phyloP scores from a whole-genome alignment of 2,888 invertebrate species.

The Erebia ligea region DNA sequence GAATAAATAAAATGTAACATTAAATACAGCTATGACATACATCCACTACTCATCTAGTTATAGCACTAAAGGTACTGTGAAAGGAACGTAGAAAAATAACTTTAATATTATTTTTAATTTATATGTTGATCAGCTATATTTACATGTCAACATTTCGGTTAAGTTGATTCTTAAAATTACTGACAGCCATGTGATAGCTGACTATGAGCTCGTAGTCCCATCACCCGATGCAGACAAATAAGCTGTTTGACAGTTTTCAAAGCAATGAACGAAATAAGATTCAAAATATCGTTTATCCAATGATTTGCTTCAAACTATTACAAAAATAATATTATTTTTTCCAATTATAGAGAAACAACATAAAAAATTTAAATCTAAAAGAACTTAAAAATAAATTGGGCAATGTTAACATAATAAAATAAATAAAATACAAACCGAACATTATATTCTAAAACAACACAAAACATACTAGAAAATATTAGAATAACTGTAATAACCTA shows the following conservation, averaged over 20 bases:
- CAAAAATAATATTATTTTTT: background rate
- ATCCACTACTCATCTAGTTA: conserved; percentile 45
- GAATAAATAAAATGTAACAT: conserved; percentile 49
- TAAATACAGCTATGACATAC: conserved; percentile 47
- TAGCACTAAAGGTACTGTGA: conserved; percentile 64
- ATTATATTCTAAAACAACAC: background rate
- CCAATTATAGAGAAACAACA: background rate
- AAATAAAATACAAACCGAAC: background rate
- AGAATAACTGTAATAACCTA: background rate
- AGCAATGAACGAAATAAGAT: background rate
- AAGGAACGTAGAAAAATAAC: conserved; percentile 82
- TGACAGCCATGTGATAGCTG: conserved; percentile 84
- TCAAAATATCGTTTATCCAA: background rate
- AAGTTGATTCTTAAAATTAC: conserved; percentile 79
- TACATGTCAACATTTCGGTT: conserved; percentile 81
- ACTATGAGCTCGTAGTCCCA: conserved; percentile 76
- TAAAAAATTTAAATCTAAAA: background rate
- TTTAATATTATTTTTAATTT: conserved; percentile 77
- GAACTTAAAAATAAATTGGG: background rate
- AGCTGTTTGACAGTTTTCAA: conserved; percentile 46
- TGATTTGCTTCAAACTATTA: background rate
- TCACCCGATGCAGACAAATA: conserved; percentile 74
- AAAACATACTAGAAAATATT: background rate
- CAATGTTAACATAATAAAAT: background rate
- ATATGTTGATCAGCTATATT: conserved; percentile 81